Base-by-base conservation (phyloP, 2,113 vertebrate genomes). In the Bubalus kerabau region DNA sequence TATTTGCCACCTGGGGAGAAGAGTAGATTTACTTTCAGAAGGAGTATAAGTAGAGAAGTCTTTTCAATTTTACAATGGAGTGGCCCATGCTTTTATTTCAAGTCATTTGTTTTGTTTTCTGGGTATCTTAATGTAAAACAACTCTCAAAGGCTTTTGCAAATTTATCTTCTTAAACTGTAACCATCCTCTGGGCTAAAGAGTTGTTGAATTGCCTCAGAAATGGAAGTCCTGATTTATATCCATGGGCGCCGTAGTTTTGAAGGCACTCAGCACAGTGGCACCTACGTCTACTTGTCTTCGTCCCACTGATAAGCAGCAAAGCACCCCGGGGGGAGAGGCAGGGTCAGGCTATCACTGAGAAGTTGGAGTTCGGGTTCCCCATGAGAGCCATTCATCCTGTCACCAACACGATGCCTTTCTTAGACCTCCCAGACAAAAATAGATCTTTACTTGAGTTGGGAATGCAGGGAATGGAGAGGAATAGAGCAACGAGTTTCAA, bases 391-490 rank as follows among this genome's bases (percentile, higher is more conserved):
- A 23, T 82, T 67, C 74, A 57, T 28, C 56, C 94, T 48, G 23
- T 85, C 80, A 62, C 97, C 48, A 59, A 84, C 84, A 92, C 11
- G n/a, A 71, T 16, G 14, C 85, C 59, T 83, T 64, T 36, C n/a
- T 87, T 78, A 74, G 93, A 94, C 56, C 21, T 36, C 23, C 48
- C 30, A 64, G 94, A 64, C 62, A 92, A 80, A 97, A 98, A 96
- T 26, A 97, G 92, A 95, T 94, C 50, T 50, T 60, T 57, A 28
- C 74, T 86, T n/a, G 46, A 90, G 62, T 76, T 94, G 15, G 90
- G 48, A 94, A 85, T 71, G n/a, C 64, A 54, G 15, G 23, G 62
- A 48, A 59, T 64, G 62, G 91, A 81, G 64, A 91, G 78, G 52
- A 24, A 24, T 28, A 90, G 74, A 89, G 50, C 40, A 5, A 46